phyloP scores from a whole-genome alignment of 2,888 invertebrate genomes.

The Harpalus rufipes region DNA sequence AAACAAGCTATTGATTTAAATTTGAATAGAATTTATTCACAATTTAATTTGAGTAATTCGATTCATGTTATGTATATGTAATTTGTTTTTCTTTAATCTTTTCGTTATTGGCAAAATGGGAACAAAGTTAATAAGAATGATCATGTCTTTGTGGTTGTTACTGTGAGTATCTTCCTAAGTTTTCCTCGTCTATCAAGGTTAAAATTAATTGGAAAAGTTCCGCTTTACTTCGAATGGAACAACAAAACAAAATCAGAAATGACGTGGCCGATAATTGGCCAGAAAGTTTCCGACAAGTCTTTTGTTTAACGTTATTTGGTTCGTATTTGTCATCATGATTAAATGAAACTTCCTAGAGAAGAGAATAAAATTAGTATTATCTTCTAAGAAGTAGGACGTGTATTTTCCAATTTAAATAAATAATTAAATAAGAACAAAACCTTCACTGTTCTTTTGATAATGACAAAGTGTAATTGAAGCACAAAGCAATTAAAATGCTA shows the following conservation, averaged over 20 bases:
- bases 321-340: conserved; percentile 44
- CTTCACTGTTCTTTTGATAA: too few relatives aligned
- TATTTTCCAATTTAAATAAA: too few relatives aligned
- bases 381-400: too few relatives aligned
- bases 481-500: too few relatives aligned
- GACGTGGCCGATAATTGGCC: conserved; percentile 47
- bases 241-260: conserved; percentile 51
- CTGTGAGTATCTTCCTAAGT: conserved; percentile 36
- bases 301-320: conserved; percentile 52
- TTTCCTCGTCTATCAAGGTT: conserved; percentile 59
- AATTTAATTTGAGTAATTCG: too few relatives aligned
- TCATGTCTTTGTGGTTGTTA: conserved; percentile 5
- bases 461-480: too few relatives aligned
- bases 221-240: conserved; percentile 42
- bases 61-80: too few relatives aligned
- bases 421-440: too few relatives aligned
- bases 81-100: too few relatives aligned
- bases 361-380: background rate
- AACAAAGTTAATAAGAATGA: background rate
- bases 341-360: conserved; percentile 22
- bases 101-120: too few relatives aligned
- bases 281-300: conserved; percentile 49
- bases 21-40: too few relatives aligned
- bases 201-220: conserved; percentile 60
- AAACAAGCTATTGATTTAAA: too few relatives aligned